Percentiles rank a stretch among this genome's conserved stretches.
Conservation (phyloP, 2,113 vertebrate species). For the Psilopogon haemacephalus region DNA sequence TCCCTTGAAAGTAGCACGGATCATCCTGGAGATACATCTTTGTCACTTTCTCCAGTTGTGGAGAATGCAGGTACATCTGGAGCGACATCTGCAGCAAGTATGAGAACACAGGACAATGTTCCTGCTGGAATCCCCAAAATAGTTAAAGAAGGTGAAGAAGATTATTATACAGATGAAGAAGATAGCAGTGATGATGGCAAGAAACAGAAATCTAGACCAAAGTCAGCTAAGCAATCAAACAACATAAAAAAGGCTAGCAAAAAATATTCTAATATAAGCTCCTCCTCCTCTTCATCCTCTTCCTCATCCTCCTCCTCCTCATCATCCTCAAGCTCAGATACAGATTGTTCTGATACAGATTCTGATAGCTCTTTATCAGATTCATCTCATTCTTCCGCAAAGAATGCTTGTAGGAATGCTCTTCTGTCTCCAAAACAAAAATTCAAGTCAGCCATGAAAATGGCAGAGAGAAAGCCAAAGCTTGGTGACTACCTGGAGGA, state of each 20-base stretch:
- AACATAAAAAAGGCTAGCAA: constrained; percentile 75
- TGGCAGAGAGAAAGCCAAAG: constrained; percentile 29
- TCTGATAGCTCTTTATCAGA: constrained; percentile 67
- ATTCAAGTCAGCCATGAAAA: constrained; percentile 50
- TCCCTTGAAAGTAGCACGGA: not conserved
- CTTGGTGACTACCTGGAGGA: constrained; percentile 63
- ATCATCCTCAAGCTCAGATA: constrained; percentile 75
- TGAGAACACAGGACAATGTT: constrained; percentile 44
- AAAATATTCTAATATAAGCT: constrained; percentile 58
- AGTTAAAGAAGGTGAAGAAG: constrained; percentile 70
- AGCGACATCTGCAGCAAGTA: constrained; percentile 2
- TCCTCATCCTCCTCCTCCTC: constrained; percentile 62
- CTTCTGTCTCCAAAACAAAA: constrained; percentile 70
- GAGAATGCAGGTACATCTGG: constrained; percentile 55
- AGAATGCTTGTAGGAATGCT: constrained; percentile 11
- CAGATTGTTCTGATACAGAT: constrained; percentile 77
- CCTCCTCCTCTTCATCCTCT: constrained; percentile 59
- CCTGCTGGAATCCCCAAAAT: constrained; percentile 69
- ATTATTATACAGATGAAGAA: constrained; percentile 79
- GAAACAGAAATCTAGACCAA: constrained; percentile 52
- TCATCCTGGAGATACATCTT: not conserved
- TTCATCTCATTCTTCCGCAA: constrained; percentile 59
- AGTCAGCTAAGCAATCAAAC: constrained; percentile 69
- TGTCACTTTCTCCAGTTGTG: not conserved
- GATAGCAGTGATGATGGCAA: constrained; percentile 79